Conservation (phyloP, 2,113 vertebrate genomes). For the Columbina picui region DNA sequence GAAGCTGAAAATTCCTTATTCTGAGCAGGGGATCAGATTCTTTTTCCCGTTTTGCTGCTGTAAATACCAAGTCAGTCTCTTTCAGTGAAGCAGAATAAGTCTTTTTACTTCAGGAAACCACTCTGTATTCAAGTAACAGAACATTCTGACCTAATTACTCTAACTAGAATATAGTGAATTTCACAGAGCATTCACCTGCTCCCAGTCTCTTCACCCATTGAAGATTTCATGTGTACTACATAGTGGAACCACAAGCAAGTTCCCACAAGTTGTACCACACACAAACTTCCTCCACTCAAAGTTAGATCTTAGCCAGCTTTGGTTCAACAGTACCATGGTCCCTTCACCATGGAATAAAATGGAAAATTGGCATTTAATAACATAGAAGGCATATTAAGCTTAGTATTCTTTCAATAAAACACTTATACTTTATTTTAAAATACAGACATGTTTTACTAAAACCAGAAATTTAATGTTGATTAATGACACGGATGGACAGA, state of each 20-base stretch:
- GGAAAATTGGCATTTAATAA: background rate
- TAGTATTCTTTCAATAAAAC: background rate
- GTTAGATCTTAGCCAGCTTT: background rate
- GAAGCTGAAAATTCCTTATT: background rate
- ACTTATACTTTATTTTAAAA: background rate
- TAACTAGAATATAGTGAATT: background rate
- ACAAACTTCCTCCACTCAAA: background rate
- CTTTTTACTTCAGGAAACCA: background rate
- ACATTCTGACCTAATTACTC: background rate
- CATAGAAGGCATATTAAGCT: background rate
- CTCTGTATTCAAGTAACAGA: background rate
- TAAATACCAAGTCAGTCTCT: background rate
- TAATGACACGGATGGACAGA: background rate
- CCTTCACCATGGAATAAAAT: background rate
- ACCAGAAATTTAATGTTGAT: background rate
- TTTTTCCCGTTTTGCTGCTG: background rate
- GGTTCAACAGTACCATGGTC: fast-evolving
- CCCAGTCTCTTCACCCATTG: background rate
- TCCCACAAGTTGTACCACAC: background rate
- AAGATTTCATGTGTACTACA: background rate
- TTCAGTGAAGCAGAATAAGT: background rate
- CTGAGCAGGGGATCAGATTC: background rate
- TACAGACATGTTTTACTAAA: background rate
- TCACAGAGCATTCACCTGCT: background rate
- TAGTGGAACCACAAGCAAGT: background rate